Evolutionary conservation across 2,888 invertebrate genomes (phyloP).

Genomic region (Lissocephala sabroskyi): DNA sequence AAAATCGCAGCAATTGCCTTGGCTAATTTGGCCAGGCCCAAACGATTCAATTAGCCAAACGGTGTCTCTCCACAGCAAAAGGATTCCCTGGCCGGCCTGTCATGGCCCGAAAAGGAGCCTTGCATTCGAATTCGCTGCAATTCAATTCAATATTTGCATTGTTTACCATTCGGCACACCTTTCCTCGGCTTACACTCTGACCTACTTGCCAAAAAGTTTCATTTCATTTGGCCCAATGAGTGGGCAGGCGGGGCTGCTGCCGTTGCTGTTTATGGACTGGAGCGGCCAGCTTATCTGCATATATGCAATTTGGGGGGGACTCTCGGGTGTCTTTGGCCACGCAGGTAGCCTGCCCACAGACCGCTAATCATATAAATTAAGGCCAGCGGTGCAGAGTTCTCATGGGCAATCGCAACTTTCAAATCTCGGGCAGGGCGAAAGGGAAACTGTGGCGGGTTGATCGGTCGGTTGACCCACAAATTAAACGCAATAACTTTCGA

Average conservation of each 20-base stretch:
- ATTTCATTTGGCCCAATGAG: constrained; percentile 34
- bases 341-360: not conserved
- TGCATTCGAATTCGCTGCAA: not conserved
- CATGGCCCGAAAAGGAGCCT: not conserved
- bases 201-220: constrained; percentile 24
- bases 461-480: constrained; percentile 47
- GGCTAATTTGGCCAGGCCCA: too few relatives aligned
- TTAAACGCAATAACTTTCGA: constrained; percentile 62
- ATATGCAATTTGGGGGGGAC: not conserved
- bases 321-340: too few relatives aligned
- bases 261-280: constrained; percentile 27
- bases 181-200: not conserved
- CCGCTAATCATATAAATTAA: constrained; percentile 58
- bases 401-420: constrained; percentile 10
- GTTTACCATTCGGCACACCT: too few relatives aligned
- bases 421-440: not conserved
- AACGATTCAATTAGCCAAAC: too few relatives aligned
- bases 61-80: too few relatives aligned
- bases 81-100: not conserved
- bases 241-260: too few relatives aligned
- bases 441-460: not conserved
- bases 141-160: not conserved
- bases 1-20: too few relatives aligned
- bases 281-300: not conserved
- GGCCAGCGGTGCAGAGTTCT: constrained; percentile 36